Conservation (phyloP, 1,140 invertebrate genomes). For the Pristionchus pacificus region DNA sequence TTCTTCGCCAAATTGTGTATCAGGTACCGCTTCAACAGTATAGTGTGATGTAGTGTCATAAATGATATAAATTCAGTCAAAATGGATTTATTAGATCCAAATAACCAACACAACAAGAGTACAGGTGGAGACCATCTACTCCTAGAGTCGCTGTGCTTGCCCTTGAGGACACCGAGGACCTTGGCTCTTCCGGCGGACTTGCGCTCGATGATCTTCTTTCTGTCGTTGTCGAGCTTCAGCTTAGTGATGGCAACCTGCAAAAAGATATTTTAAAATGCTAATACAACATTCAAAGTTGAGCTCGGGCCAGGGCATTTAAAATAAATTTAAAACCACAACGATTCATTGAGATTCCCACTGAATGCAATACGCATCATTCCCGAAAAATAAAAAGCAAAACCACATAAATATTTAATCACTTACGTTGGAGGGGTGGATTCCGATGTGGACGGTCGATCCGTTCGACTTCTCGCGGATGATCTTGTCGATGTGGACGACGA, state of each 20-base stretch:
- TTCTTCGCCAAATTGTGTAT: no score
- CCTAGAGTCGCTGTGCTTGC: conserved; percentile 86
- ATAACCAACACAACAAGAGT: conserved; percentile 30
- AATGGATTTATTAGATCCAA: no score
- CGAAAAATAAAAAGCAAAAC: not conserved
- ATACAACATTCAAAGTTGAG: not conserved
- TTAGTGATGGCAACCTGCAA: conserved; percentile 88
- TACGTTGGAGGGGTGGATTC: conserved; percentile 89
- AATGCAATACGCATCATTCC: conserved; percentile 16
- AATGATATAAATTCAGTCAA: no score
- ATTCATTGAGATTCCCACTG: conserved; percentile 7
- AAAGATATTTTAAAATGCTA: not conserved
- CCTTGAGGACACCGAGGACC: conserved; percentile 80
- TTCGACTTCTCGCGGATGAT: conserved; percentile 97
- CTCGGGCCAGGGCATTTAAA: no score
- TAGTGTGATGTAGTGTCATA: no score
- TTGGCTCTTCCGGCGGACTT: conserved; percentile 73
- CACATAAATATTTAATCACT: not conserved
- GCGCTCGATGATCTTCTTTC: conserved; percentile 88
- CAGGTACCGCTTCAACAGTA: no score
- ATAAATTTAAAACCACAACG: conserved; percentile 4
- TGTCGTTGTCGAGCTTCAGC: conserved; percentile 96
- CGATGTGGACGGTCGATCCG: conserved; percentile 92
- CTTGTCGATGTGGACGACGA: conserved; percentile 94
- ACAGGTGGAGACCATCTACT: conserved; percentile 42